These are phyloP conservation scores for Deroplatys truncata DNA, from an alignment of 2,888 invertebrate genomes.

Conservation along the genomic window DNA sequence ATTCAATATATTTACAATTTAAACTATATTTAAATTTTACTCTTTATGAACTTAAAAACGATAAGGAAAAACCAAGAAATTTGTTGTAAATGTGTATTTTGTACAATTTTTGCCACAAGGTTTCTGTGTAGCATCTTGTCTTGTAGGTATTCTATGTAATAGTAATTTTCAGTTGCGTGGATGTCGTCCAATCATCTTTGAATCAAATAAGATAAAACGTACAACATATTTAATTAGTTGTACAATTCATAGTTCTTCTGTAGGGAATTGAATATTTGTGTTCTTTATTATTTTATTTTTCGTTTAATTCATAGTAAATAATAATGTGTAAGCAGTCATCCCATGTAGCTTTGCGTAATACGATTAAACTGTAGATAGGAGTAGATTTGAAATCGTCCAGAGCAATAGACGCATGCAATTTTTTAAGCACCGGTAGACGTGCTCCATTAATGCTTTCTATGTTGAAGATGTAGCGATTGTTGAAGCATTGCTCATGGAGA, in stretches of 20 bases:
- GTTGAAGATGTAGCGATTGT: neutral
- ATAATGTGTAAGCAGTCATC: neutral
- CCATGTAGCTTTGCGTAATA: neutral
- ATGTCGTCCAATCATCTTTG: too few relatives aligned
- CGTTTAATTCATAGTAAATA: neutral
- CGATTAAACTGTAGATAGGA: neutral
- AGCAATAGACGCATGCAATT: neutral
- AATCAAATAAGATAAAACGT: too few relatives aligned
- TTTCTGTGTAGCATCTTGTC: slow-evolving; percentile 7
- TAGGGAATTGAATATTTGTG: slow-evolving; percentile 14
- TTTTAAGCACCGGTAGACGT: neutral
- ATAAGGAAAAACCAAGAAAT: neutral
- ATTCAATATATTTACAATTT: slow-evolving; percentile 11
- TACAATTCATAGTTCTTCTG: neutral
- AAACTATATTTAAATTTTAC: slow-evolving; percentile 1
- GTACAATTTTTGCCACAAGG: slow-evolving; percentile 14
- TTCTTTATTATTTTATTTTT: neutral
- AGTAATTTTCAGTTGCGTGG: slow-evolving; percentile 8
- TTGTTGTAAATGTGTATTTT: slow-evolving; percentile 13
- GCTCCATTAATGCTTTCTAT: neutral
- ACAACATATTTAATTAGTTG: slow-evolving; percentile 16
- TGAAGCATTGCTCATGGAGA: neutral
- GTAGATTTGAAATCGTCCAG: neutral
- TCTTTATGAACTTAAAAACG: neutral
- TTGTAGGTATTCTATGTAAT: neutral